Evolutionary conservation across 2,797 vertebrate genomes (phyloP).

Genomic region (Tamandua tetradactyla): DNA sequence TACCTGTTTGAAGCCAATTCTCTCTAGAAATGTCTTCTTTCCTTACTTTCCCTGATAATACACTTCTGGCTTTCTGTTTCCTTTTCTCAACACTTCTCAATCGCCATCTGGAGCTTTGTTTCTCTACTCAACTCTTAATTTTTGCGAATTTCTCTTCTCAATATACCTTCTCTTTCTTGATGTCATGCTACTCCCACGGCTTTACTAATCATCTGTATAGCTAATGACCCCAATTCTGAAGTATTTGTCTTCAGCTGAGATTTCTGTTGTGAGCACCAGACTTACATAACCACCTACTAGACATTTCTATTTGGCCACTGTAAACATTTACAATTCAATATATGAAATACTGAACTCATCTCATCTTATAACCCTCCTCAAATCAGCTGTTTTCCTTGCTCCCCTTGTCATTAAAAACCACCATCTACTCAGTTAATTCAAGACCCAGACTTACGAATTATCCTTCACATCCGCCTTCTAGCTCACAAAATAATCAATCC

Average conservation of each 20-base stretch:
- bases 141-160: not conserved
- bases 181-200: not conserved
- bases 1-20: not conserved
- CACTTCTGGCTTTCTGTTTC: constrained; percentile 8
- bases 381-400: not conserved
- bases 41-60: constrained; percentile 22
- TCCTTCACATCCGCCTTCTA: not conserved
- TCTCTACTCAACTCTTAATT: not conserved
- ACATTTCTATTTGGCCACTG: not conserved
- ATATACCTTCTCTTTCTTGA: not conserved
- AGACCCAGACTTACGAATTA: not conserved
- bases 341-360: not conserved
- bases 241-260: not conserved
- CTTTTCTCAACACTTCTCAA: constrained; percentile 11
- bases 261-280: not conserved
- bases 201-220: not conserved
- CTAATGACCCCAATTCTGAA: not conserved
- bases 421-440: not conserved
- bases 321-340: not conserved
- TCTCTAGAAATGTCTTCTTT: constrained; percentile 18
- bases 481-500: not conserved
- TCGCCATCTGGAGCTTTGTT: not conserved
- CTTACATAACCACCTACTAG: not conserved
- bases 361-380: not conserved
- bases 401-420: not conserved